Percentiles rank a stretch among this genome's conserved stretches.
These are phyloP conservation scores for Himantopus leucocephalus DNA, from an alignment of 2,113 vertebrate genomes.

Conservation along the genomic window DNA sequence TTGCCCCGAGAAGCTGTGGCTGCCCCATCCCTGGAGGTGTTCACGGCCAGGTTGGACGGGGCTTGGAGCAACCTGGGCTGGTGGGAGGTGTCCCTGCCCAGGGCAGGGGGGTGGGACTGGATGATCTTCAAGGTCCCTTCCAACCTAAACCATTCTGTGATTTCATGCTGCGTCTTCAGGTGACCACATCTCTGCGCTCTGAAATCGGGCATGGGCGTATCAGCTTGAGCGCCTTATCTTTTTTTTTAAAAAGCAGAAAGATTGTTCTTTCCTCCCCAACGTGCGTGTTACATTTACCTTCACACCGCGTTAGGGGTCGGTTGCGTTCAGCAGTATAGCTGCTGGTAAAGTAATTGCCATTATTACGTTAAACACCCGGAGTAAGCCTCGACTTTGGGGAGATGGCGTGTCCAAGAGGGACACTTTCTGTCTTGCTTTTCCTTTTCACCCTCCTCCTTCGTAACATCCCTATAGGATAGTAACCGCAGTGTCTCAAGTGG, in stretches of 20 bases:
- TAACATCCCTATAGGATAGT: neutral
- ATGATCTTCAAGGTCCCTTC: too few relatives aligned
- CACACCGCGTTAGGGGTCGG: rapidly evolving
- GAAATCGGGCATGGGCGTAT: neutral
- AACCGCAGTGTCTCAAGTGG: neutral
- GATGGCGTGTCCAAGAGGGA: rapidly evolving
- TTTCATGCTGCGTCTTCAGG: neutral
- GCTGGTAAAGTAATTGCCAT: neutral
- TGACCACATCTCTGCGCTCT: rapidly evolving
- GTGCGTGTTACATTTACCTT: neutral
- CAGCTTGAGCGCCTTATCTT: neutral
- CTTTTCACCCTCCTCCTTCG: neutral
- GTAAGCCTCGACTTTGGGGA: neutral
- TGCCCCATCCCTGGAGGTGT: too few relatives aligned
- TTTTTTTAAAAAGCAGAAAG: neutral
- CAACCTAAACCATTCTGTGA: too few relatives aligned
- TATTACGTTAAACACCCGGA: rapidly evolving
- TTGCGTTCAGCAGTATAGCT: neutral
- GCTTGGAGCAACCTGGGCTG: too few relatives aligned
- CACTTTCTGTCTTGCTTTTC: neutral
- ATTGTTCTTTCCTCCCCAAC: neutral
- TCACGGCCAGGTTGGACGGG: too few relatives aligned
- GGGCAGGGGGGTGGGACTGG: too few relatives aligned
- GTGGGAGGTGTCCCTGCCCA: too few relatives aligned
- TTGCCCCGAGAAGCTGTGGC: too few relatives aligned